These are phyloP conservation scores for Tyrophagus putrescentiae DNA, from an alignment of 1,140 invertebrate species.

Conservation along the genomic window DNA sequence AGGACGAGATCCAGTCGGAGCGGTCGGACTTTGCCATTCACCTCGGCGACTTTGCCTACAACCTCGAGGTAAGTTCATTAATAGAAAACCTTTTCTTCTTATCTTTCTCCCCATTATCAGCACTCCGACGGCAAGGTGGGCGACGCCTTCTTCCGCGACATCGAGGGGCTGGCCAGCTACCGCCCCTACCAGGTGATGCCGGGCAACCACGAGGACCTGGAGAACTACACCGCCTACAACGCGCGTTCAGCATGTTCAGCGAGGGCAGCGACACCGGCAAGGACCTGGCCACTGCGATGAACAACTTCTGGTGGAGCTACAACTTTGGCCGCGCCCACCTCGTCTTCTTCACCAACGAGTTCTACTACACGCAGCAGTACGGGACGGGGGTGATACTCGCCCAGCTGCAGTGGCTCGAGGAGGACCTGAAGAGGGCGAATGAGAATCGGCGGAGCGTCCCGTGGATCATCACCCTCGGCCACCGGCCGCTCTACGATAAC, in stretches of 20 bases:
- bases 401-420: constrained; percentile 76
- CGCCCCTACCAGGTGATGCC: constrained; percentile 78
- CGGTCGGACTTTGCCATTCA: constrained; percentile 41
- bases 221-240: constrained; percentile 72
- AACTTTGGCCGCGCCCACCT: constrained; percentile 82
- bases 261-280: constrained; percentile 5
- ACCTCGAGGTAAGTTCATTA: constrained; percentile 56
- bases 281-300: constrained; percentile 50
- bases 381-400: constrained; percentile 59
- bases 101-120: neutral
- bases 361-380: constrained; percentile 75
- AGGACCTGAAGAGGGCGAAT: constrained; percentile 53
- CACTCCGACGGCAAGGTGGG: constrained; percentile 45
- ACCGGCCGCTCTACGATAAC: constrained; percentile 96
- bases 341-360: constrained; percentile 78
- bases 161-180: constrained; percentile 66
- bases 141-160: constrained; percentile 76
- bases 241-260: constrained; percentile 47
- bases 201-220: constrained; percentile 71
- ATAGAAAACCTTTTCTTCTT: too few relatives aligned
- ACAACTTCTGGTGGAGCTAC: constrained; percentile 29
- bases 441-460: constrained; percentile 49
- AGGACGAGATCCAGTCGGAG: constrained; percentile 34
- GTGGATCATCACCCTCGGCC: constrained; percentile 88
- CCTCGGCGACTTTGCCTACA: constrained; percentile 75